These are phyloP conservation scores for Agrypnus murinus DNA, from an alignment of 2,888 invertebrate species.

Conservation along the genomic window DNA sequence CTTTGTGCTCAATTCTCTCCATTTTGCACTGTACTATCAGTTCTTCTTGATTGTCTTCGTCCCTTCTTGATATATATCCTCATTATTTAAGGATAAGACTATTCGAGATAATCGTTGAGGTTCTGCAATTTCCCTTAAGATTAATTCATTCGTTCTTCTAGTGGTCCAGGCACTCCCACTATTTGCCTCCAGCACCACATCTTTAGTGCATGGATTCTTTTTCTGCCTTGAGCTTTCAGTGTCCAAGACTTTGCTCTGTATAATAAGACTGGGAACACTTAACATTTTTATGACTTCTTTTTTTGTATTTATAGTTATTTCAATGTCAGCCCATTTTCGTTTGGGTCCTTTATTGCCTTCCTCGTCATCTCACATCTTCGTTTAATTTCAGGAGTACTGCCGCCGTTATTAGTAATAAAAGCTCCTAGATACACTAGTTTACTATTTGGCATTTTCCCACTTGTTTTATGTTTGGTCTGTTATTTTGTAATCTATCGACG, in stretches of 20 bases:
- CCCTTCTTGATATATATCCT: constrained; percentile 5
- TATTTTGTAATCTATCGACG: constrained; percentile 7
- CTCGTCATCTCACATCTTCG: constrained; percentile 1
- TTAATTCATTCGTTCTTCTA: constrained; percentile 14
- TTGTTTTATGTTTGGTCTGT: no score
- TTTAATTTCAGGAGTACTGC: neutral
- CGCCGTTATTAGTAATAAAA: neutral
- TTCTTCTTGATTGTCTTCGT: constrained; percentile 3
- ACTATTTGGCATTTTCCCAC: constrained; percentile 11
- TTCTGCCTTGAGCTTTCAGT: constrained; percentile 16
- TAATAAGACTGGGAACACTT: constrained; percentile 12
- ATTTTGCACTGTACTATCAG: constrained; percentile 7
- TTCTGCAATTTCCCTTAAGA: constrained; percentile 13
- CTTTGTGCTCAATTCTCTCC: neutral
- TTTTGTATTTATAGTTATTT: constrained; percentile 4
- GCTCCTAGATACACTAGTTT: neutral
- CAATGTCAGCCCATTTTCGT: neutral
- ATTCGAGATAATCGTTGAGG: constrained; percentile 6
- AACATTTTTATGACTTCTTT: constrained; percentile 1
- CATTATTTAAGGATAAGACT: neutral
- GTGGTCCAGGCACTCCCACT: neutral
- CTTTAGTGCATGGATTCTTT: neutral
- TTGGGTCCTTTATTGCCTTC: constrained; percentile 1
- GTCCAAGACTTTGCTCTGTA: constrained; percentile 6
- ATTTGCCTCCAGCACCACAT: constrained; percentile 10